Evolutionary conservation across 2,113 vertebrate species (phyloP).

Genomic region (Brachyhypopomus occidentalis): DNA sequence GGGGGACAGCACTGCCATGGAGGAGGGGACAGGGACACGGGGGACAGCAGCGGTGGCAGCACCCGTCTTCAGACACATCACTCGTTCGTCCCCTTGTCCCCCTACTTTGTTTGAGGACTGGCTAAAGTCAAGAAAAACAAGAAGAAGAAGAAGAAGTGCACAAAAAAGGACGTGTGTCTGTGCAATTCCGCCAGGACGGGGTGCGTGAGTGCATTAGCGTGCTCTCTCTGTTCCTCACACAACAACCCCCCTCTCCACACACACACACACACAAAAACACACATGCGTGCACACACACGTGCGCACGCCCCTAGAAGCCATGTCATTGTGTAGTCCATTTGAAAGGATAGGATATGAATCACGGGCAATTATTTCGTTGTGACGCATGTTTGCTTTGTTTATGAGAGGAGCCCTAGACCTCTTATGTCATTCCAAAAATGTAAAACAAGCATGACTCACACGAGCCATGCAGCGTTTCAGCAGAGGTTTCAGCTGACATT

Average conservation of each 20-base stretch:
- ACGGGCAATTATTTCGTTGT: slow-evolving; percentile 7
- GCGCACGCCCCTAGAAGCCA: not conserved
- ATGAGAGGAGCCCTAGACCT: slow-evolving; percentile 10
- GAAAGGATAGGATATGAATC: slow-evolving; percentile 33
- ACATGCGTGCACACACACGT: slow-evolving; percentile 5
- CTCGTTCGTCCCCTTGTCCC: slow-evolving; percentile 20
- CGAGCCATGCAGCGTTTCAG: not conserved
- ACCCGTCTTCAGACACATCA: slow-evolving; percentile 24
- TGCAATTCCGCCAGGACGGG: slow-evolving; percentile 6
- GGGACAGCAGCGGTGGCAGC: not conserved
- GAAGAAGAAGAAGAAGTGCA: not conserved
- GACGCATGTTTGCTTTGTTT: slow-evolving; percentile 30
- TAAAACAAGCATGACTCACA: slow-evolving; percentile 43
- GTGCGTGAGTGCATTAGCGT: not conserved
- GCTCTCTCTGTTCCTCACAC: not conserved
- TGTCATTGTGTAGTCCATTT: slow-evolving; percentile 8
- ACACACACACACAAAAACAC: slow-evolving; percentile 30
- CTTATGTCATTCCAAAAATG: slow-evolving; percentile 26
- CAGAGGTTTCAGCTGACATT: not conserved
- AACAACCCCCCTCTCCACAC: not conserved
- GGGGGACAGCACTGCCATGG: too few species aligned
- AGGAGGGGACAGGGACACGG: too few species aligned
- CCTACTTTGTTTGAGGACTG: slow-evolving; percentile 28
- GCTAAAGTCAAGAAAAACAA: slow-evolving; percentile 3
- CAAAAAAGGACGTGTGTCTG: not conserved